phyloP scores from a whole-genome alignment of 2,888 invertebrate species.

The Eueremaeus valkanovi region DNA sequence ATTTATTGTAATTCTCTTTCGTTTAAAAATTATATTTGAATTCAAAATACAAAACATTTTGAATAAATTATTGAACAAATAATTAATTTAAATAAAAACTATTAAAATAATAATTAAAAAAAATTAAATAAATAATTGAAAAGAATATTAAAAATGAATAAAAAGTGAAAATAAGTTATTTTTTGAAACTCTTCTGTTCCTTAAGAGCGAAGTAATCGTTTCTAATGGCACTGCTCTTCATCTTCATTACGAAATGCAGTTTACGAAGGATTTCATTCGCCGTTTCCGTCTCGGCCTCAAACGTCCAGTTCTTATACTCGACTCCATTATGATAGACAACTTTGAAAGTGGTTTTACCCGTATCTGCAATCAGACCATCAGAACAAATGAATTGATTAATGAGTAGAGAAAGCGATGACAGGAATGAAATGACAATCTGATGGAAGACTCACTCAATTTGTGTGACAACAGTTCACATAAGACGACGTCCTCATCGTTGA shows the following conservation, averaged over 20 bases:
- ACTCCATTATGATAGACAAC: conserved; percentile 60
- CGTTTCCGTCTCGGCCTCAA: conserved; percentile 71
- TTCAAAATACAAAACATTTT: no score
- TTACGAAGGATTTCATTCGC: conserved; percentile 81
- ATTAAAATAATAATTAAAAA: background rate
- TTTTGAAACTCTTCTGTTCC: conserved; percentile 60
- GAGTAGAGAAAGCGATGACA: background rate
- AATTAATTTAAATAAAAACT: no score
- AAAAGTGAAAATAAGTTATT: background rate
- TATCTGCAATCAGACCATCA: conserved; percentile 39
- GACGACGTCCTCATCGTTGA: conserved; percentile 79
- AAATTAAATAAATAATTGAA: background rate
- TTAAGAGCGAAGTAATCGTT: conserved; percentile 74
- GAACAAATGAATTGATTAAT: conserved; percentile 1
- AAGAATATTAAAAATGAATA: background rate
- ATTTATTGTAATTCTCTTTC: no score
- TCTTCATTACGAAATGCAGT: conserved; percentile 77
- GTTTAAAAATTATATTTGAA: no score
- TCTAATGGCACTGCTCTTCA: conserved; percentile 71
- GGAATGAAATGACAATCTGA: no score
- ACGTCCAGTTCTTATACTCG: conserved; percentile 79
- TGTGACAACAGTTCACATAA: conserved; percentile 77
- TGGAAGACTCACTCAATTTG: conserved; percentile 56
- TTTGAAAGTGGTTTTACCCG: conserved; percentile 66
- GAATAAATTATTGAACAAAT: no score